Conservation (phyloP, 2,797 vertebrate species). For the Rhinoraja longicauda region DNA sequence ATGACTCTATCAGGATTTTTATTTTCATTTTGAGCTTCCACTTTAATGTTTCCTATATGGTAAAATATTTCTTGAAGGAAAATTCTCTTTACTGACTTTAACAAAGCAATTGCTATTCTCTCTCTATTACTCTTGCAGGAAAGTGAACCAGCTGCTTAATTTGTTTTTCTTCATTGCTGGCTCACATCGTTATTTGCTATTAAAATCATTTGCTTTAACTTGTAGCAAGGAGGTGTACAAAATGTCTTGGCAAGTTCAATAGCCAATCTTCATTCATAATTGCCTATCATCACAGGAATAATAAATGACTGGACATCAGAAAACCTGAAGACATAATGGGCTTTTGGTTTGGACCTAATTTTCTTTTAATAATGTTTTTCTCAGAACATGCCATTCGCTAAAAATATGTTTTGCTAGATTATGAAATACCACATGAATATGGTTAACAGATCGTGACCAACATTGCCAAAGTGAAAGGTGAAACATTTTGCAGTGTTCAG, state of each 20-base stretch:
- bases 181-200: not conserved
- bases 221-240: not conserved
- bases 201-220: too few relatives aligned
- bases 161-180: not conserved
- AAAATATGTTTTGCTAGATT: not conserved
- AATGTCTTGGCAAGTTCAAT: not conserved
- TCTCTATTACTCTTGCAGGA: not conserved
- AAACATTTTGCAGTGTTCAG: too few relatives aligned
- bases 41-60: not conserved
- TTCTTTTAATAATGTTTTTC: not conserved
- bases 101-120: not conserved
- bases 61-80: not conserved
- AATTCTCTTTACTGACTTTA: not conserved
- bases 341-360: not conserved
- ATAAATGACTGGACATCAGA: not conserved
- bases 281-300: not conserved
- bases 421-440: not conserved
- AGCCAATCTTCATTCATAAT: not conserved
- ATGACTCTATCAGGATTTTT: not conserved
- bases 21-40: not conserved
- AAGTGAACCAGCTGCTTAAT: not conserved
- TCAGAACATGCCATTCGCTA: not conserved
- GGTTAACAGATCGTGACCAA: too few relatives aligned
- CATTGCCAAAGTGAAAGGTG: too few relatives aligned
- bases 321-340: not conserved